phyloP scores from a whole-genome alignment of 2,113 vertebrate genomes.

The Hippocampus mohnikei region DNA sequence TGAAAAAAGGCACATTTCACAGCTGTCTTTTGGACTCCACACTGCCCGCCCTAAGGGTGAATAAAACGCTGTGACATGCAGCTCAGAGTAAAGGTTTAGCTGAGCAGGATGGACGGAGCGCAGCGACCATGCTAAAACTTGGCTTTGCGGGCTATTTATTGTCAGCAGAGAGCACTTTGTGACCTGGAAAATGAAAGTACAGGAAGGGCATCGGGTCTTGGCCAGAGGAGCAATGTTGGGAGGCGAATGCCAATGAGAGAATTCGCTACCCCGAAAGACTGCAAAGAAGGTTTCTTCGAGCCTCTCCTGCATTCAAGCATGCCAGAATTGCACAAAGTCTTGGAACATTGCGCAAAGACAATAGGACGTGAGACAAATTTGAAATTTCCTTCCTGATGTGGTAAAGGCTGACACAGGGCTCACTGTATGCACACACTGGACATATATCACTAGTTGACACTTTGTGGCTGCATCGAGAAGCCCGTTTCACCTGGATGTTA shows the following conservation, averaged over 20 bases:
- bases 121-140: conserved; percentile 25
- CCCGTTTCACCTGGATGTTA: background rate
- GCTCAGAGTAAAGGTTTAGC: conserved; percentile 42
- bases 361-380: background rate
- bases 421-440: too few species aligned
- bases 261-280: conserved; percentile 41
- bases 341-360: background rate
- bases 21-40: conserved; percentile 42
- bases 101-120: conserved; percentile 18
- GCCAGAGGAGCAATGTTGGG: conserved; percentile 42
- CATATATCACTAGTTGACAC: background rate
- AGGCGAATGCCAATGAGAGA: conserved; percentile 70
- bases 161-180: conserved; percentile 61
- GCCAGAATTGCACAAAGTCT: background rate
- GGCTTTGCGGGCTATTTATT: conserved; percentile 56
- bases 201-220: conserved; percentile 48
- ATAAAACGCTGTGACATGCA: conserved; percentile 31
- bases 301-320: background rate
- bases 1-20: conserved; percentile 41
- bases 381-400: too few species aligned
- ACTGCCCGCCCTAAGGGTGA: background rate
- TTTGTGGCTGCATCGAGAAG: background rate
- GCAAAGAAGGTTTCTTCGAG: conserved; percentile 30
- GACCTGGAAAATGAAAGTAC: conserved; percentile 37
- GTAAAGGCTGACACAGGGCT: too few species aligned